Conservation (phyloP, 2,113 vertebrate species). For the Anguilla japonica region DNA sequence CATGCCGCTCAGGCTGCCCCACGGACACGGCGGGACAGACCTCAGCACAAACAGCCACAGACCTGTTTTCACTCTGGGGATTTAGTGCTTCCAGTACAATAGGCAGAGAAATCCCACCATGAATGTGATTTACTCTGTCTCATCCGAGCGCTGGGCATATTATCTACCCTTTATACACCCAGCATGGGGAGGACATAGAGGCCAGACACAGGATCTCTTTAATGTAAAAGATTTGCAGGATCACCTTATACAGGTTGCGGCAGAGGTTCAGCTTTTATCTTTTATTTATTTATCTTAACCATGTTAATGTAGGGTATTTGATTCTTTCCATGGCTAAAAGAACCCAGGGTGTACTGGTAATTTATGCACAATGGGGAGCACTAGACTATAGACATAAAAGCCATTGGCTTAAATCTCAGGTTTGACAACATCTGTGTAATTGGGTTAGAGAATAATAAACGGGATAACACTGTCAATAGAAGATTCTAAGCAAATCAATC, state of each 20-base stretch:
- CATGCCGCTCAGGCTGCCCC: background rate
- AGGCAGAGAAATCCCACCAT: background rate
- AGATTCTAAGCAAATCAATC: background rate
- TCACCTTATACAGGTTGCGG: background rate
- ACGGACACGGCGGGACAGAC: background rate
- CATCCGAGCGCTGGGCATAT: background rate
- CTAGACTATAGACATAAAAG: background rate
- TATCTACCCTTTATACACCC: background rate
- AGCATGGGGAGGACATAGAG: background rate
- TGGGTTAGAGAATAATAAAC: background rate
- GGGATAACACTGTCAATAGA: background rate
- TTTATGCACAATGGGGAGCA: background rate
- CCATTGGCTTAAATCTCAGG: background rate
- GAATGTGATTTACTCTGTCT: conserved; percentile 18
- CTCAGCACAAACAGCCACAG: background rate
- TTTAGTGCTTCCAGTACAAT: conserved; percentile 1
- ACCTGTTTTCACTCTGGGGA: background rate
- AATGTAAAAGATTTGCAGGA: background rate
- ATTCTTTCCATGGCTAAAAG: background rate
- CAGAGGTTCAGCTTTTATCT: background rate
- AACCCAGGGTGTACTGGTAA: background rate
- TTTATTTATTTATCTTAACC: background rate
- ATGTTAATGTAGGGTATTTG: background rate
- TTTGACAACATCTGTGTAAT: background rate
- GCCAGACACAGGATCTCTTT: background rate